Evolutionary conservation across 2,797 vertebrate genomes (phyloP).

Genomic region (Danio choprae): DNA sequence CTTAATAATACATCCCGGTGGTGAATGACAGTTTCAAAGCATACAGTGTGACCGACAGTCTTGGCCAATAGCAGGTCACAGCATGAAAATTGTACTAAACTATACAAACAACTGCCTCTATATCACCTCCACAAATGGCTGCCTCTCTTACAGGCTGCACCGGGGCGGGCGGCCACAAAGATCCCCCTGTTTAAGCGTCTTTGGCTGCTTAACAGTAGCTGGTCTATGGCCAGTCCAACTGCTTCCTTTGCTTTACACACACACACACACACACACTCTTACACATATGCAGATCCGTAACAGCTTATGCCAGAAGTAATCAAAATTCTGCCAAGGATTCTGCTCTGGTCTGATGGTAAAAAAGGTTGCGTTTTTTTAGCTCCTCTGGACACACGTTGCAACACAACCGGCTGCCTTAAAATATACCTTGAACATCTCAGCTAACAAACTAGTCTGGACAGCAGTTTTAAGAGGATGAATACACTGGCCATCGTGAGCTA

Average conservation of each 20-base stretch:
- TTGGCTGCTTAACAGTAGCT: slow-evolving; percentile 53
- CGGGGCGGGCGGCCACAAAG: slow-evolving; percentile 40
- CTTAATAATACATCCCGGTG: slow-evolving; percentile 2
- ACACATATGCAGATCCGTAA: slow-evolving; percentile 25
- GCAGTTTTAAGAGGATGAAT: slow-evolving; percentile 11
- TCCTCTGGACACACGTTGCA: slow-evolving; percentile 4
- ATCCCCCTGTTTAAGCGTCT: slow-evolving; percentile 51
- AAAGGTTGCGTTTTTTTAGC: background rate
- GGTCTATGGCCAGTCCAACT: slow-evolving; percentile 50
- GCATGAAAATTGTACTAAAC: slow-evolving; percentile 20
- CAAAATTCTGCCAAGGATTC: slow-evolving; percentile 45
- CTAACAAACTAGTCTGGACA: background rate
- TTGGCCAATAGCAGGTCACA: slow-evolving; percentile 40
- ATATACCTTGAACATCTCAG: slow-evolving; percentile 13
- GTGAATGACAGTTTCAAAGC: slow-evolving; percentile 16
- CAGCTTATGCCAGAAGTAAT: slow-evolving; percentile 36
- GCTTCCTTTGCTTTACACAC: slow-evolving; percentile 52
- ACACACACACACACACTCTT: slow-evolving; percentile 29
- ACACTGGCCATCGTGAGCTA: slow-evolving; percentile 34
- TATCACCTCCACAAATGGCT: slow-evolving; percentile 45
- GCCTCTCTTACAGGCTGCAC: slow-evolving; percentile 39
- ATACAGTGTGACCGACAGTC: background rate
- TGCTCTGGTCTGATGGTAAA: background rate
- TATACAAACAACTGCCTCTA: slow-evolving; percentile 46
- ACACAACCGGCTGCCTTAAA: slow-evolving; percentile 16